These are phyloP conservation scores for Scaptomyza tumidula DNA, from an alignment of 2,888 invertebrate genomes.

Conservation along the genomic window DNA sequence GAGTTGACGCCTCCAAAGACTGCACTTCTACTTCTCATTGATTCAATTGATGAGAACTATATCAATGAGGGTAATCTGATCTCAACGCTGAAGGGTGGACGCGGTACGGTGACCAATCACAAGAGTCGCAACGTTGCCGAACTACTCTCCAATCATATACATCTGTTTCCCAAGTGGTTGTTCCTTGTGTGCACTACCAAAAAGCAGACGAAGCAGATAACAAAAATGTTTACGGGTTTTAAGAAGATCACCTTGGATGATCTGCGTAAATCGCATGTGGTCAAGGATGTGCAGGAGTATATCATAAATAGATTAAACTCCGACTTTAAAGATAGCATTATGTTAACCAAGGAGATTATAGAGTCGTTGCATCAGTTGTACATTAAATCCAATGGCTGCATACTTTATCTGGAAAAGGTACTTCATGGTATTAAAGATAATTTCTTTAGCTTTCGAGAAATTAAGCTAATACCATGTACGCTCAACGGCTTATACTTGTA, in stretches of 20 bases:
- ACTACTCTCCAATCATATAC: slow-evolving; percentile 94
- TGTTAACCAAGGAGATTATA: slow-evolving; percentile 95
- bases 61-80: slow-evolving; percentile 86
- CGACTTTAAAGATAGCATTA: slow-evolving; percentile 93
- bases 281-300: slow-evolving; percentile 97
- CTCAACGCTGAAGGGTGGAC: slow-evolving; percentile 85
- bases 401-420: slow-evolving; percentile 94
- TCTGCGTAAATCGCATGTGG: slow-evolving; percentile 93
- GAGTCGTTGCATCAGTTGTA: slow-evolving; percentile 97
- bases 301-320: slow-evolving; percentile 95
- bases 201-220: slow-evolving; percentile 92
- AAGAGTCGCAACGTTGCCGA: slow-evolving; percentile 90
- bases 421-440: slow-evolving; percentile 96
- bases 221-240: slow-evolving; percentile 94
- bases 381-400: slow-evolving; percentile 97
- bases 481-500: slow-evolving; percentile 97
- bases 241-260: slow-evolving; percentile 97
- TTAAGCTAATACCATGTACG: slow-evolving; percentile 97
- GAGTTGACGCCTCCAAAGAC: slow-evolving; percentile 95
- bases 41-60: slow-evolving; percentile 94
- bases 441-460: slow-evolving; percentile 95
- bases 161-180: slow-evolving; percentile 96
- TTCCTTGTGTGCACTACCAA: slow-evolving; percentile 94
- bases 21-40: slow-evolving; percentile 93
- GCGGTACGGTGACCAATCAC: slow-evolving; percentile 80